phyloP scores from a whole-genome alignment of 2,797 vertebrate genomes.

The Eulemur mongoz region DNA sequence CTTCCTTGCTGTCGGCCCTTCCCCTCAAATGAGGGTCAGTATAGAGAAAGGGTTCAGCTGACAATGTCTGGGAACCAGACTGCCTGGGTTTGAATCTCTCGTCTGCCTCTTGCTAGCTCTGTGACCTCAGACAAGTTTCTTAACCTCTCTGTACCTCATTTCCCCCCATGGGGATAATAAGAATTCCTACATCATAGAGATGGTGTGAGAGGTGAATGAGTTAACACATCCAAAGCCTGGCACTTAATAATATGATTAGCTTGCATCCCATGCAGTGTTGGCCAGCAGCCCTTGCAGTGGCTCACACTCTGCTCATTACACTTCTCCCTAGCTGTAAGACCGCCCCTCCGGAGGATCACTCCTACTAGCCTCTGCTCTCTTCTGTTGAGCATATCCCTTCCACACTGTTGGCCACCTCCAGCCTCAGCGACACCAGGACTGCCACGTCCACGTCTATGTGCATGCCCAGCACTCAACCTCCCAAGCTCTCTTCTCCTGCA shows the following conservation, averaged over 20 bases:
- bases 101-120: neutral
- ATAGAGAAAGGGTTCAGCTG: neutral
- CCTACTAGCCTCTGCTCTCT: neutral
- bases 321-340: neutral
- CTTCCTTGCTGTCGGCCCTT: neutral
- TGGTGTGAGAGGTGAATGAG: neutral
- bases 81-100: neutral
- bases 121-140: neutral
- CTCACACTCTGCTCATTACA: neutral
- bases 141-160: slow-evolving; percentile 28
- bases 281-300: neutral
- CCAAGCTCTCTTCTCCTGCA: neutral
- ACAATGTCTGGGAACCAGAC: neutral
- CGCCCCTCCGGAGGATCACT: neutral
- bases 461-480: neutral
- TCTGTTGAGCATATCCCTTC: neutral
- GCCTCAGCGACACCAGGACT: neutral
- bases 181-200: neutral
- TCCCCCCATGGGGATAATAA: neutral
- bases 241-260: neutral
- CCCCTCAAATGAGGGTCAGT: neutral
- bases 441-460: neutral
- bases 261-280: neutral
- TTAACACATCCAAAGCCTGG: neutral
- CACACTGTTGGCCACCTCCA: neutral